phyloP scores from a whole-genome alignment of 2,113 vertebrate genomes.

The Albula glossodonta region DNA sequence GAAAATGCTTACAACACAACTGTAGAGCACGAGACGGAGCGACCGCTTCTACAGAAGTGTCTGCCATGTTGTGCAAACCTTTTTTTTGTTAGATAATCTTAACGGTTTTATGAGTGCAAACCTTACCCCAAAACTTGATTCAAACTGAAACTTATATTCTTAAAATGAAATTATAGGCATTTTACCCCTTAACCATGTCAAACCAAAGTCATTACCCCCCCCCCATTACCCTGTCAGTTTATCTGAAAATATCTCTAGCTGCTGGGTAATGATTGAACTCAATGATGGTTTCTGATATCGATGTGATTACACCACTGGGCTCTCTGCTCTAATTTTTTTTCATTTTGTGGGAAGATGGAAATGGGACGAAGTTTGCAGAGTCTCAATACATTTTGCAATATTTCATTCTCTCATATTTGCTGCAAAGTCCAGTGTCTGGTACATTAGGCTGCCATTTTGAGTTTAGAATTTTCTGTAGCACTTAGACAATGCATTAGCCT shows the following conservation, averaged over 20 bases:
- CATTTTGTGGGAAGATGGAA: neutral
- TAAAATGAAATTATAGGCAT: neutral
- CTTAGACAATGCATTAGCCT: conserved; percentile 14
- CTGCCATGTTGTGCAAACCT: neutral
- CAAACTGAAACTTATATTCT: neutral
- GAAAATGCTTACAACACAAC: neutral
- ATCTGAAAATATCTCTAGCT: neutral
- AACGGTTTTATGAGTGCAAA: neutral
- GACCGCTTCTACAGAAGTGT: neutral
- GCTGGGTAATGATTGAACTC: neutral
- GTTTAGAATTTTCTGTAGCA: conserved; percentile 15
- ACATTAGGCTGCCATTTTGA: neutral
- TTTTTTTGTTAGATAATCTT: neutral
- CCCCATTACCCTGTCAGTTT: neutral
- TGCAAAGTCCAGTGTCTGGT: neutral
- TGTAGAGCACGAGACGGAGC: neutral
- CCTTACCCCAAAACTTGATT: neutral
- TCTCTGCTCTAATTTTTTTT: neutral
- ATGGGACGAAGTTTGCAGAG: neutral
- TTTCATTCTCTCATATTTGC: neutral
- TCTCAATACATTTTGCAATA: neutral
- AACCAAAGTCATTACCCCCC: neutral
- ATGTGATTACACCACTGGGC: neutral
- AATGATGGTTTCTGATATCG: neutral
- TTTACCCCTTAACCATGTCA: neutral